Base-by-base conservation (phyloP, 2,113 vertebrate genomes). In the Pithys albifrons region DNA sequence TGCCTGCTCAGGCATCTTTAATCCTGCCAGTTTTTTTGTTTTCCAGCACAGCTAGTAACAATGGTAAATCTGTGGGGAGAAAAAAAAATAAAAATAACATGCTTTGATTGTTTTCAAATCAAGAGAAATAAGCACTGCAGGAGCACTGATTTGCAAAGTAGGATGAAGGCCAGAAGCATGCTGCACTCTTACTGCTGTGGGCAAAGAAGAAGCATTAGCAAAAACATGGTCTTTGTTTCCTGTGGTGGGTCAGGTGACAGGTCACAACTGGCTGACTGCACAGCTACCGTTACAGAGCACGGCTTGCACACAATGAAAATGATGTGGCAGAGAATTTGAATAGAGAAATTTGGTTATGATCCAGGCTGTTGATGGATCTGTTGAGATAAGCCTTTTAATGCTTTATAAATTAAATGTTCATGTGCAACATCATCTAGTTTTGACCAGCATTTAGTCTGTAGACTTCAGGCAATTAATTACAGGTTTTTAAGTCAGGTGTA, bases 291-390 rank as follows among this genome's bases (percentile, higher is more conserved):
- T 88, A 66, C 49, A 55, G 74, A 0, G 0, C 11, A 23, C 1
- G 0, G 77, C 81, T 54, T 28, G 58, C 93, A 83, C 88, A 93
- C 91, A 29, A 54, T 69, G 81, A 61, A 89, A 97, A 72, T 17
- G 3, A 51, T 72, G 80, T 31, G 93, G 62, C 29, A 39, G 18
- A n/a, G 70, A 64, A 91, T 87, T 89, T 95, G 91, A 96, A 89
- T 73, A 75, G 37, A 88, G 74, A 79, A 39, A 70, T 80, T 83
- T 83, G 88, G 78, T 85, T 88, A 88, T 4, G 20, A 39, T 85
- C 81, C 93, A 94, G 74, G 59, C 74, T 85, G 69, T 3, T 77
- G 86, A 43, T 67, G 33, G 91, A 66, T 17, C 64, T 73, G 48
- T 22, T 59, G 62, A 89, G 78, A 76, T 90, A 72, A 89, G 88